These are phyloP conservation scores for Andrena praecox DNA, from an alignment of 2,888 invertebrate species.

Conservation along the genomic window DNA sequence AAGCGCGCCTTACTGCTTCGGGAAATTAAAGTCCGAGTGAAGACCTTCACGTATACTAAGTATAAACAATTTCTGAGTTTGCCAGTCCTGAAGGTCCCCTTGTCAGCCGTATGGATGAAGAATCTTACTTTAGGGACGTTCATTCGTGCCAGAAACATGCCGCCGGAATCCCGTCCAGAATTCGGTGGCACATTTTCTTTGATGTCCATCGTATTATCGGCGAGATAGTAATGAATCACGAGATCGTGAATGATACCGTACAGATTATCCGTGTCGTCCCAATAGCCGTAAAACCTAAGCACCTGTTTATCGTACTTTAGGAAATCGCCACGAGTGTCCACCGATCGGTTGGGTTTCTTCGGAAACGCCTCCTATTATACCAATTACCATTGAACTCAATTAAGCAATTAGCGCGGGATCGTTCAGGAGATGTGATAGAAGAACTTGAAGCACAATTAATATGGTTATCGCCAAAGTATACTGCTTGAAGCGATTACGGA, in stretches of 20 bases:
- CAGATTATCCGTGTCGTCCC: conserved; percentile 93
- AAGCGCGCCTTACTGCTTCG: no score
- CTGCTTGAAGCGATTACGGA: neutral
- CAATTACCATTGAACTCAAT: neutral
- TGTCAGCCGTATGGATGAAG: neutral
- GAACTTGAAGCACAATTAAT: neutral
- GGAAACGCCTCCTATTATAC: conserved; percentile 75
- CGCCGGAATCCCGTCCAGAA: conserved; percentile 90
- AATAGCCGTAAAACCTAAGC: conserved; percentile 93
- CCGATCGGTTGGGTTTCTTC: conserved; percentile 86
- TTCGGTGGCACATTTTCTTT: conserved; percentile 90
- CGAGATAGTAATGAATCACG: conserved; percentile 93
- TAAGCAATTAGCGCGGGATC: neutral
- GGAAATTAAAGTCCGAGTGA: no score
- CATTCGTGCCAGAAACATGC: conserved; percentile 90
- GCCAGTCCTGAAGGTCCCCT: no score
- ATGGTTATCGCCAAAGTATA: neutral
- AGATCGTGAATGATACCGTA: conserved; percentile 92
- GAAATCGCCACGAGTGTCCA: conserved; percentile 91
- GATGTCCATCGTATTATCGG: conserved; percentile 96
- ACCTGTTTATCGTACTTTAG: conserved; percentile 92
- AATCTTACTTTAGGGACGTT: conserved; percentile 91
- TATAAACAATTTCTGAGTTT: no score
- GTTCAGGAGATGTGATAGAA: neutral
- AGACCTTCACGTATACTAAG: no score